These are phyloP conservation scores for Danio tinwini DNA, from an alignment of 2,797 vertebrate species.

Conservation along the genomic window DNA sequence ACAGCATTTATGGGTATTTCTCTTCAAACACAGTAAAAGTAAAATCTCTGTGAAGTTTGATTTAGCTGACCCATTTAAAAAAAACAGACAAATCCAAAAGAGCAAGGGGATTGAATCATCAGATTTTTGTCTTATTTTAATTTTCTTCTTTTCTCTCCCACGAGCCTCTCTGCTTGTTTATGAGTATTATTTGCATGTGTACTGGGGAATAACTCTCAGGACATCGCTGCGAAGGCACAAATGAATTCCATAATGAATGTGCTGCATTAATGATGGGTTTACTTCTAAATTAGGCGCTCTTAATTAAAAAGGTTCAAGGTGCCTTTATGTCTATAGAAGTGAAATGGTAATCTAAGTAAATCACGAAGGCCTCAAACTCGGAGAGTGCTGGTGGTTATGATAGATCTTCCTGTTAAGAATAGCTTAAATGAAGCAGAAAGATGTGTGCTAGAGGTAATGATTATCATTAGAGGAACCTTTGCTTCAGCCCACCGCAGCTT, in stretches of 20 bases:
- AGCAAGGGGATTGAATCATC: background rate
- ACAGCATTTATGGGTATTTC: background rate
- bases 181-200: constrained; percentile 57
- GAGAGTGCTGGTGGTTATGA: constrained; percentile 64
- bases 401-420: constrained; percentile 74
- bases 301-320: constrained; percentile 81
- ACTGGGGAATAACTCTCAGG: constrained; percentile 11
- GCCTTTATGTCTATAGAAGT: constrained; percentile 68
- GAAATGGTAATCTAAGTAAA: constrained; percentile 63
- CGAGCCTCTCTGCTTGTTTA: constrained; percentile 63
- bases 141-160: constrained; percentile 2
- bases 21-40: background rate
- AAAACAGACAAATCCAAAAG: constrained; percentile 3
- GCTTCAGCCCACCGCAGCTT: constrained; percentile 62
- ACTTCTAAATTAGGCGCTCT: constrained; percentile 76
- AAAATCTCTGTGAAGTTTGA: background rate
- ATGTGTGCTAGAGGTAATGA: constrained; percentile 78
- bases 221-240: constrained; percentile 26
- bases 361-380: constrained; percentile 65
- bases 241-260: constrained; percentile 61
- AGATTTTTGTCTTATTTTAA: constrained; percentile 11
- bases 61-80: constrained; percentile 13
- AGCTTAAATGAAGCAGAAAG: constrained; percentile 81
- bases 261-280: constrained; percentile 70
- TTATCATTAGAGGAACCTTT: constrained; percentile 70